Percentiles rank a stretch among this genome's conserved stretches.
Conservation (phyloP, 2,888 invertebrate genomes). For the Habroteleia sp. region DNA sequence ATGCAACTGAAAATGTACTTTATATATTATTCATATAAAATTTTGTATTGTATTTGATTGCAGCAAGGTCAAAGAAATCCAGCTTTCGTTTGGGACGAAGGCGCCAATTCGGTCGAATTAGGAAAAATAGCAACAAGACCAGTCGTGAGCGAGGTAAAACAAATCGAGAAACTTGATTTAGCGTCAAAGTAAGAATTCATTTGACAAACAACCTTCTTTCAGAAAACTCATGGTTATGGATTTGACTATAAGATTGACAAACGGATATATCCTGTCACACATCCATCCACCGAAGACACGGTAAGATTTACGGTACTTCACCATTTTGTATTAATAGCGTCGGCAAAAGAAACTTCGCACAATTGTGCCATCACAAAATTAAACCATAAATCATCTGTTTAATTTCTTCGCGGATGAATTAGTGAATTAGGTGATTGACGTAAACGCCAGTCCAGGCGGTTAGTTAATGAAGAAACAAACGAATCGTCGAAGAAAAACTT, state of each 20-base stretch:
- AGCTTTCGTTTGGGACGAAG: slow-evolving; percentile 74
- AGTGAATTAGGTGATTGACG: slow-evolving; percentile 30
- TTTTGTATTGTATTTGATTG: slow-evolving; percentile 25
- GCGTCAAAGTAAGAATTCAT: too few species aligned
- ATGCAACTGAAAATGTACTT: too few species aligned
- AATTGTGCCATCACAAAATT: slow-evolving; percentile 9
- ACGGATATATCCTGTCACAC: slow-evolving; percentile 54
- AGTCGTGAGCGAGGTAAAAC: slow-evolving; percentile 55
- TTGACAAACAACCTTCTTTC: slow-evolving; percentile 10
- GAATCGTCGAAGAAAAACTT: too few species aligned
- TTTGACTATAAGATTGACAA: slow-evolving; percentile 50
- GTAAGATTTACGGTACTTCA: slow-evolving; percentile 45
- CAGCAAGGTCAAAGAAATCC: slow-evolving; percentile 75
- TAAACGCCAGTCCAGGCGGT: slow-evolving; percentile 9
- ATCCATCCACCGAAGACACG: slow-evolving; percentile 50
- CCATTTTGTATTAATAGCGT: slow-evolving; percentile 15
- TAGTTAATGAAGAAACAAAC: too few species aligned
- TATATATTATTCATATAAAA: too few species aligned
- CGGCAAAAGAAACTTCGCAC: slow-evolving; percentile 28
- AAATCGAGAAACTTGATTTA: too few species aligned
- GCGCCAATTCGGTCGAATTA: slow-evolving; percentile 67
- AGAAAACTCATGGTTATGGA: slow-evolving; percentile 50
- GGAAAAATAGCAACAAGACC: slow-evolving; percentile 51
- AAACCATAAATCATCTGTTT: slow-evolving; percentile 32
- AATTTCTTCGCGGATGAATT: slow-evolving; percentile 17